Percentiles rank a stretch among this genome's conserved stretches.
phyloP scores from a whole-genome alignment of 2,797 vertebrate species.

The Betta splendens region DNA sequence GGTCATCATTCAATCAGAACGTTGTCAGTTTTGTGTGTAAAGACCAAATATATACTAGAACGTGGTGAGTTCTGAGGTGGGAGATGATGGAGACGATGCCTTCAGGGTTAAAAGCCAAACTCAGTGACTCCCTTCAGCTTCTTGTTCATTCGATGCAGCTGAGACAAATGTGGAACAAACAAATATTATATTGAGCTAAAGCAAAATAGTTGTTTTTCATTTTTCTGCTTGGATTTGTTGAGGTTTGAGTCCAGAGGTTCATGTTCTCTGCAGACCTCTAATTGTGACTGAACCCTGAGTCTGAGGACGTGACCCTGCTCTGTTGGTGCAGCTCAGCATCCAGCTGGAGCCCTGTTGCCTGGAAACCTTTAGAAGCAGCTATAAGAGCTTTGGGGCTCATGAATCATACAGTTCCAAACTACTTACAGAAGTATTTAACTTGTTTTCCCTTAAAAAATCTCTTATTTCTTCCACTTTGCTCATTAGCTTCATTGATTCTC shows the following conservation, averaged over 20 bases:
- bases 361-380: neutral
- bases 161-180: too few species aligned
- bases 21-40: conserved; percentile 19
- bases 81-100: neutral
- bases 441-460: neutral
- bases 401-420: conserved; percentile 13
- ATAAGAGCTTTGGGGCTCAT: conserved; percentile 15
- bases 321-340: neutral
- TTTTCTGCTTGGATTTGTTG: too few species aligned
- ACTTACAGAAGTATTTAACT: neutral
- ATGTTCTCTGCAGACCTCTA: too few species aligned
- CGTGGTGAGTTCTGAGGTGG: conserved; percentile 7
- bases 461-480: conserved; percentile 1
- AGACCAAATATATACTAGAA: conserved; percentile 22
- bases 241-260: too few species aligned
- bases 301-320: too few species aligned
- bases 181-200: too few species aligned
- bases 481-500: conserved; percentile 14
- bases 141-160: too few species aligned
- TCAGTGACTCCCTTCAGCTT: conserved; percentile 6
- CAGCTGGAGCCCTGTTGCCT: neutral
- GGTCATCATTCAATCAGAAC: conserved; percentile 21
- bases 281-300: too few species aligned
- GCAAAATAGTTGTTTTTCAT: too few species aligned
- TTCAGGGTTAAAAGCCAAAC: conserved; percentile 25